These are phyloP conservation scores for Drosophila mimetica DNA, from an alignment of 2,888 invertebrate genomes.

Conservation along the genomic window DNA sequence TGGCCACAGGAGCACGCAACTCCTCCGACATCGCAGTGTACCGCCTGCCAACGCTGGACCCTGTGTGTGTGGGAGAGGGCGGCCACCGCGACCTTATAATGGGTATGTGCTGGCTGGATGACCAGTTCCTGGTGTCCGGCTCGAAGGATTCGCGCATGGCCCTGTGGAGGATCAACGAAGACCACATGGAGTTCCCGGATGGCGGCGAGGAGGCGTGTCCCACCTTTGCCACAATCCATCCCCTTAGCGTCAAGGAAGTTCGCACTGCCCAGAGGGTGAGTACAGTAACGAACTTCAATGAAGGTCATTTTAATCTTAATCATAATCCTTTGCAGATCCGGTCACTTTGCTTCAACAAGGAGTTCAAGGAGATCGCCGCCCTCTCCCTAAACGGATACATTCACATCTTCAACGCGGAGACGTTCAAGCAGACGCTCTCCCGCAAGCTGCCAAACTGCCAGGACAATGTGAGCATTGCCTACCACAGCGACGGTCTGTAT, in stretches of 20 bases:
- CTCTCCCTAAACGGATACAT: constrained; percentile 96
- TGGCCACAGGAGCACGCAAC: constrained; percentile 96
- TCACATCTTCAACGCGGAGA: constrained; percentile 96
- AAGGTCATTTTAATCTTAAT: neutral
- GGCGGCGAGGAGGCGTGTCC: constrained; percentile 83
- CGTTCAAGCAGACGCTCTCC: constrained; percentile 94
- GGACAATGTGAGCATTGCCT: constrained; percentile 97
- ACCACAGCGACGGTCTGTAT: constrained; percentile 93
- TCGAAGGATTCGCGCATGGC: constrained; percentile 96
- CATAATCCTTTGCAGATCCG: constrained; percentile 86
- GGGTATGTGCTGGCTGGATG: constrained; percentile 98
- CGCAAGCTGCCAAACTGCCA: constrained; percentile 94
- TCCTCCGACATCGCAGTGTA: constrained; percentile 96
- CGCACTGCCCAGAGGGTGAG: constrained; percentile 88
- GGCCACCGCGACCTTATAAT: constrained; percentile 95
- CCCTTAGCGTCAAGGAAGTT: constrained; percentile 91
- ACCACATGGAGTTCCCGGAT: constrained; percentile 83
- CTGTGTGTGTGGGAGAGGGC: constrained; percentile 95
- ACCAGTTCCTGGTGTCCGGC: constrained; percentile 96
- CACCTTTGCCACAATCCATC: constrained; percentile 86
- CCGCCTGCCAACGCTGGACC: constrained; percentile 95
- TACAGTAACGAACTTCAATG: neutral
- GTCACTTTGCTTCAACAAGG: constrained; percentile 94
- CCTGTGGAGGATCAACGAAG: constrained; percentile 91
- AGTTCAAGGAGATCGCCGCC: constrained; percentile 94